phyloP scores from a whole-genome alignment of 2,113 vertebrate genomes.

The Tetrax tetrax region DNA sequence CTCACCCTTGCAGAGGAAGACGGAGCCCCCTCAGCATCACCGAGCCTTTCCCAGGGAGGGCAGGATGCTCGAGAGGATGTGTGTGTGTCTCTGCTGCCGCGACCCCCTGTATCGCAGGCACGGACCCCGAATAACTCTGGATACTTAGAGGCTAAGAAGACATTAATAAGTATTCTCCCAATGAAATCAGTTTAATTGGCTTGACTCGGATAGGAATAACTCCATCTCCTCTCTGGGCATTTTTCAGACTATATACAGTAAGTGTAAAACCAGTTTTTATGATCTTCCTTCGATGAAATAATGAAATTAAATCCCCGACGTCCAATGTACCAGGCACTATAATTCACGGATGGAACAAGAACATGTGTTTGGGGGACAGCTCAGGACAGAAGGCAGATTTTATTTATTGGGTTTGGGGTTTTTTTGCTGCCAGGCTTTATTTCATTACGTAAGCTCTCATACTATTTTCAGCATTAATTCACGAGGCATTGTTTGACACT shows the following conservation, averaged over 20 bases:
- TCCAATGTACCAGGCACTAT: neutral
- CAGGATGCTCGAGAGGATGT: neutral
- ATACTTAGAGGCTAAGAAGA: neutral
- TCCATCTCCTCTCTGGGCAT: neutral
- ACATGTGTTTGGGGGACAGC: neutral
- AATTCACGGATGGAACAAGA: conserved; percentile 1
- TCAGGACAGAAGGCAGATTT: neutral
- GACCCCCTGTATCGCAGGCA: neutral
- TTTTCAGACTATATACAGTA: neutral
- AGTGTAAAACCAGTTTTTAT: conserved; percentile 26
- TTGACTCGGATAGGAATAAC: neutral
- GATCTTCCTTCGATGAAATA: conserved; percentile 1
- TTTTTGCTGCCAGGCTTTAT: neutral
- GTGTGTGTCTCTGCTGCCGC: neutral
- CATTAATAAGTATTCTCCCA: neutral
- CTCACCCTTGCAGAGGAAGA: neutral
- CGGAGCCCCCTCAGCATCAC: too few relatives aligned
- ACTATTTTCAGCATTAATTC: neutral
- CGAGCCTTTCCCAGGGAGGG: neutral
- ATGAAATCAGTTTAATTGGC: neutral
- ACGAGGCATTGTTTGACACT: neutral
- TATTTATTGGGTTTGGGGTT: neutral
- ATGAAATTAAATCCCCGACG: neutral
- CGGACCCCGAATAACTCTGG: neutral
- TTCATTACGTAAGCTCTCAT: neutral